Conservation (phyloP, 2,797 vertebrate genomes). For the Brotogeris chrysoptera region DNA sequence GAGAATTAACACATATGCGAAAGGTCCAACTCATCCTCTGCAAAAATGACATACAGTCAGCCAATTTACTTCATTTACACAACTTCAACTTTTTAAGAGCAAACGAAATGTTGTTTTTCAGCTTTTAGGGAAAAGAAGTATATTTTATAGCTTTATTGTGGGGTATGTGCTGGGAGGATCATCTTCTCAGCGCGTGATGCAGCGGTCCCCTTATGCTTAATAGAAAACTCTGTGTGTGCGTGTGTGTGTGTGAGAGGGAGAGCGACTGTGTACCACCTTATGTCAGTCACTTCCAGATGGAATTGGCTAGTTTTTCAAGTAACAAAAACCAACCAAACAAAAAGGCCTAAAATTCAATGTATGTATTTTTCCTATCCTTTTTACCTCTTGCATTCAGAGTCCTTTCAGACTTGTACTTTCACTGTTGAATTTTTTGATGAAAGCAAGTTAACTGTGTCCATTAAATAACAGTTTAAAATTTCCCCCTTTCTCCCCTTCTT, state of each 20-base stretch:
- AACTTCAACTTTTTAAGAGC: constrained; percentile 2
- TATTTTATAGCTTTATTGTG: neutral
- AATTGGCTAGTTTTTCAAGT: neutral
- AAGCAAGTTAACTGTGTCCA: neutral
- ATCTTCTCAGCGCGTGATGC: neutral
- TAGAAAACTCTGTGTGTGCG: neutral
- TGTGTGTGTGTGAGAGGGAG: neutral
- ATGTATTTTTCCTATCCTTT: neutral
- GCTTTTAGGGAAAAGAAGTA: neutral
- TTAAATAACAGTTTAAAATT: neutral
- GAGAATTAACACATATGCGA: constrained; percentile 62
- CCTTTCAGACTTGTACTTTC: neutral
- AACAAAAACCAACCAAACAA: neutral
- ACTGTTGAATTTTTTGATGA: neutral
- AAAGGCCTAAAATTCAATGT: neutral
- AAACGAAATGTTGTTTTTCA: neutral
- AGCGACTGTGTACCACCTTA: neutral
- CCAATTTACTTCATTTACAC: neutral
- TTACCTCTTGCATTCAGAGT: neutral
- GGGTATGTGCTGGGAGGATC: neutral
- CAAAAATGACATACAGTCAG: neutral
- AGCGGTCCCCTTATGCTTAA: neutral
- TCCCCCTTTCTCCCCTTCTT: neutral
- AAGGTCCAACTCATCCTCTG: constrained; percentile 28
- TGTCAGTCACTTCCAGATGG: constrained; percentile 9